phyloP scores from a whole-genome alignment of 2,888 invertebrate species.

The Polia nebulosa region DNA sequence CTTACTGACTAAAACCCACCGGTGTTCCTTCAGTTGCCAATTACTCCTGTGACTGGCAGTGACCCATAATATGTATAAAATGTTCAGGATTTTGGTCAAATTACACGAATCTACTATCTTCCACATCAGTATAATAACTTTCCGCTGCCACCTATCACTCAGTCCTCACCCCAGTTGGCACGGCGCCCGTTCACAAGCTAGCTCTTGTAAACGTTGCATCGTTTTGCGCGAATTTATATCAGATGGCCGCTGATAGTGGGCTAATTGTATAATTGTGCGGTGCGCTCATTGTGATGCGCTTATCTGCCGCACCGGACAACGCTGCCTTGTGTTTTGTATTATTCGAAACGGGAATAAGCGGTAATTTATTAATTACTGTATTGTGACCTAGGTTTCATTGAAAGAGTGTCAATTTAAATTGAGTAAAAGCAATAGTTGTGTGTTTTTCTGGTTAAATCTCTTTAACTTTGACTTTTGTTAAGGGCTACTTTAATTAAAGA shows the following conservation, averaged over 20 bases:
- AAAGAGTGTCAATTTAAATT: no score
- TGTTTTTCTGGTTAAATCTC: no score
- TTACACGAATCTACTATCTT: no score
- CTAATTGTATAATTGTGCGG: conserved; percentile 73
- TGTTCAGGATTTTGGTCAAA: no score
- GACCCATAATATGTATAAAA: no score
- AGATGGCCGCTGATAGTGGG: conserved; percentile 73
- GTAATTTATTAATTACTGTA: not conserved
- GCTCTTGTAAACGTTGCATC: conserved; percentile 75
- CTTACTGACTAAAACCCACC: no score
- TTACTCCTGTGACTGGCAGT: no score
- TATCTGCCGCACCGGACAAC: conserved; percentile 24
- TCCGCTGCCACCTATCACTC: conserved; percentile 43
- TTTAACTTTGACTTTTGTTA: no score
- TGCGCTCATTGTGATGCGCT: conserved; percentile 46
- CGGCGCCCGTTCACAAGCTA: conserved; percentile 65
- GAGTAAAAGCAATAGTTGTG: no score
- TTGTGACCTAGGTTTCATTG: not conserved
- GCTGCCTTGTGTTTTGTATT: conserved; percentile 10
- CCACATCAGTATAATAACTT: no score
- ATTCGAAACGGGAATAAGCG: conserved; percentile 10
- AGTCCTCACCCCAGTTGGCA: conserved; percentile 63
- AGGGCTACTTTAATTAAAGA: no score
- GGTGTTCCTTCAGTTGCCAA: no score
- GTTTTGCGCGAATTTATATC: conserved; percentile 76